These are phyloP conservation scores for Oenanthe oenanthe DNA, from an alignment of 2,113 vertebrate genomes.

Conservation along the genomic window DNA sequence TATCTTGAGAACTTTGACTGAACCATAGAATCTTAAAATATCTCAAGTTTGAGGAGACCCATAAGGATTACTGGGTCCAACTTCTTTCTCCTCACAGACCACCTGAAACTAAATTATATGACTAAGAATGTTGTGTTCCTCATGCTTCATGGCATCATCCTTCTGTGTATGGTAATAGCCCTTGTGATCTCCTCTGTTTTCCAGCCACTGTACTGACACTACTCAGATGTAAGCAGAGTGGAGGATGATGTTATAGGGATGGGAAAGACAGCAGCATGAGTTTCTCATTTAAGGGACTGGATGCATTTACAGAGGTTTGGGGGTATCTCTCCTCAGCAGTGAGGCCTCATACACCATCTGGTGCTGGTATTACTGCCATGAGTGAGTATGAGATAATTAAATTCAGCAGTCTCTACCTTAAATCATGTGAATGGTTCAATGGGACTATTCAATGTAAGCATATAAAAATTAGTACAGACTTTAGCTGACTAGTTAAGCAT, in stretches of 20 bases:
- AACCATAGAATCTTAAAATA: neutral
- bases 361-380: neutral
- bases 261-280: neutral
- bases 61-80: neutral
- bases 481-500: neutral
- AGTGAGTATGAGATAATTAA: neutral
- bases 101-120: neutral
- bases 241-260: neutral
- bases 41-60: neutral
- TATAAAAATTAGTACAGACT: neutral
- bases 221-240: neutral
- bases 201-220: neutral
- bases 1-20: neutral
- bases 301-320: neutral
- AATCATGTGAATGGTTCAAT: neutral
- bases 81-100: neutral
- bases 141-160: accelerated
- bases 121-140: neutral
- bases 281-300: neutral
- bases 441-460: neutral
- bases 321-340: neutral
- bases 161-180: neutral
- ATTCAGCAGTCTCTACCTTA: neutral
- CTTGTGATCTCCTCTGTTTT: neutral
- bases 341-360: neutral